Base-by-base conservation (phyloP, 2,888 invertebrate genomes). In the Drosophila mimetica region DNA sequence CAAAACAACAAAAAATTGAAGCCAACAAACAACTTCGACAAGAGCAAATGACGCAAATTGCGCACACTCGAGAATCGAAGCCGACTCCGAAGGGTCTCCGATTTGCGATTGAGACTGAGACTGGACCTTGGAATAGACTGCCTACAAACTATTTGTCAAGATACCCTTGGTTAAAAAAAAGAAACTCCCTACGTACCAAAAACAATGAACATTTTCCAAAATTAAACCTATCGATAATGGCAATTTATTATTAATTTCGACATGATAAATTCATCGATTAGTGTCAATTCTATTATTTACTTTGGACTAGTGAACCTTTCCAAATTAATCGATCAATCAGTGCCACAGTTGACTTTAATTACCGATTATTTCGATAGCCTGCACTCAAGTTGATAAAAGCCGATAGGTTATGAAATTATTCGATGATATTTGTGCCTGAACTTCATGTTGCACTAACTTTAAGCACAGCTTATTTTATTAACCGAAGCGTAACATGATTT, bases 1-100 rank as follows among this genome's bases (percentile, higher is more conserved):
- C 22, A 51, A 28, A 48, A 46, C 22, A 30, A 57, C 22, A 30
- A 57, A 58, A 58, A 42, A 50, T 47, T 36, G 36, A 16, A 42
- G 18, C 22, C 20, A 55, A 41, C 37, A 48, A 46, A 30, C 46
- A 44, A 71, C 70, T 46, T 36, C 53, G 51, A 74, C 69, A 60
- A 60, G 53, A 70, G 64, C 75, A 67, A 81, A 86, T 81, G 81
- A 86, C 81, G 86, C 78, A 86, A 81, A 74, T 81, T 52, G 86
- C 71, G 46, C 34, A 55, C 32, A 58, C 70, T 73, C 47, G 48
- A 63, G 63, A 48, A 39, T 47, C 34, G 36, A 30, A 20, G 22
- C 14, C 8, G n/a, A 50, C 28, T 61, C 42, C 64, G 8, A 61
- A 61, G 60, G 60, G 60, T 44, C 36, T 60, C 22, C 30, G 46